These are phyloP conservation scores for Patella vulgata DNA, from an alignment of 1,140 invertebrate species.

Conservation along the genomic window DNA sequence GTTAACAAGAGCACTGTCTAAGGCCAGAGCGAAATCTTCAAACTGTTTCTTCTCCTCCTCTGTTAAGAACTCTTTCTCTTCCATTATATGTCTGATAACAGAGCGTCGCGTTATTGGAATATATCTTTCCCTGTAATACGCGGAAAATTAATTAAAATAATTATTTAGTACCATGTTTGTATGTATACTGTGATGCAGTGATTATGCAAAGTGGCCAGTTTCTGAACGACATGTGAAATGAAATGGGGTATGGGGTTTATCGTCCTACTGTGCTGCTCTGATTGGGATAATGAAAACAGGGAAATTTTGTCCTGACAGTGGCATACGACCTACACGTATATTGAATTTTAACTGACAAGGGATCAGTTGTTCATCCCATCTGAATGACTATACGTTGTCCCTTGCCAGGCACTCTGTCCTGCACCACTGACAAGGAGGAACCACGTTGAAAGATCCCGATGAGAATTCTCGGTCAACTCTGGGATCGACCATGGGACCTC, in stretches of 20 bases:
- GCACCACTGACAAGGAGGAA: no score
- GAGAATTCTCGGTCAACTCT: no score
- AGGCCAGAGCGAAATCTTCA: slow-evolving; percentile 55
- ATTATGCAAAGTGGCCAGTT: background rate
- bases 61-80: slow-evolving; percentile 54
- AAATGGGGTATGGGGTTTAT: background rate
- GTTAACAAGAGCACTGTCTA: slow-evolving; percentile 60
- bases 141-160: background rate
- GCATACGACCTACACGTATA: no score
- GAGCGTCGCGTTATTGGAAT: slow-evolving; percentile 62
- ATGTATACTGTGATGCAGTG: background rate
- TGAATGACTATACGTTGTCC: no score
- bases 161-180: background rate
- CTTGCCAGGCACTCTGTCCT: no score
- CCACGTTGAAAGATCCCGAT: no score
- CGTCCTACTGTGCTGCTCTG: no score
- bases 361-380: no score
- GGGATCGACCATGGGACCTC: no score
- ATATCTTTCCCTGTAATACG: slow-evolving; percentile 57
- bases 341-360: no score
- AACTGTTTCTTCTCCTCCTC: slow-evolving; percentile 54
- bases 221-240: background rate
- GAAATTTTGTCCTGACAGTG: no score
- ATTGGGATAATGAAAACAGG: no score
- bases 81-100: slow-evolving; percentile 52